Evolutionary conservation across 2,113 vertebrate genomes (phyloP).

Genomic region (Corythornis cristatus): DNA sequence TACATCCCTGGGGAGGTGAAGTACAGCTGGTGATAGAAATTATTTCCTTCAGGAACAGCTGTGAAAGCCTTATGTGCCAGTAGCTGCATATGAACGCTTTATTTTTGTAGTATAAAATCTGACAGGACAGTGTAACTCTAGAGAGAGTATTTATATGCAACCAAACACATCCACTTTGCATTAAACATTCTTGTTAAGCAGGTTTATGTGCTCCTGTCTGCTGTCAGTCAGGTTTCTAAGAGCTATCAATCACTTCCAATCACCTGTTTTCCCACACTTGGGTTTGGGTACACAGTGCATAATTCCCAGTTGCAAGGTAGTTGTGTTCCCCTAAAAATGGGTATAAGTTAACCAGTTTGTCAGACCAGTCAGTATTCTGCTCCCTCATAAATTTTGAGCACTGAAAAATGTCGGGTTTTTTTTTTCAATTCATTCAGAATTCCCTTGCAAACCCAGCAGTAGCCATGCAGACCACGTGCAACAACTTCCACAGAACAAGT

Average conservation of each 20-base stretch:
- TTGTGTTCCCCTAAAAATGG: not conserved
- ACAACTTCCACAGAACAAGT: not conserved
- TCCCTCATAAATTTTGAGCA: not conserved
- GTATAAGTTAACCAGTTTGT: not conserved
- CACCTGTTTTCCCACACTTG: not conserved
- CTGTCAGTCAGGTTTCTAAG: slow-evolving; percentile 23
- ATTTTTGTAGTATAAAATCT: slow-evolving; percentile 43
- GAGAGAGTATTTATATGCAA: slow-evolving; percentile 34
- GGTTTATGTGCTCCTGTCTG: slow-evolving; percentile 3
- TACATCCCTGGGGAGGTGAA: slow-evolving; percentile 19
- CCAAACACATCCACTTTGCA: slow-evolving; percentile 15
- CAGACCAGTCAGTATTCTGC: not conserved
- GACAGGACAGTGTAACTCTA: slow-evolving; percentile 35
- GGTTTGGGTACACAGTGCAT: not conserved
- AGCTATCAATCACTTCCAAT: not conserved
- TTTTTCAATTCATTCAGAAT: not conserved
- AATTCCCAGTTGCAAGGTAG: not conserved
- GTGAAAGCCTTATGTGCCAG: slow-evolving; percentile 51
- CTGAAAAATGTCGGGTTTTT: accelerated
- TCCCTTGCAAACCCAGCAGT: not conserved
- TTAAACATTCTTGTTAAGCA: slow-evolving; percentile 46
- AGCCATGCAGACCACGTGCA: not conserved
- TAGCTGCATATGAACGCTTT: slow-evolving; percentile 43
- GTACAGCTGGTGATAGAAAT: slow-evolving; percentile 53
- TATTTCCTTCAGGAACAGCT: slow-evolving; percentile 60